Evolutionary conservation across 1,140 invertebrate genomes (phyloP), one percentile per base, ranked within the genome.

Genomic region (Phymastichus coffea): DNA sequence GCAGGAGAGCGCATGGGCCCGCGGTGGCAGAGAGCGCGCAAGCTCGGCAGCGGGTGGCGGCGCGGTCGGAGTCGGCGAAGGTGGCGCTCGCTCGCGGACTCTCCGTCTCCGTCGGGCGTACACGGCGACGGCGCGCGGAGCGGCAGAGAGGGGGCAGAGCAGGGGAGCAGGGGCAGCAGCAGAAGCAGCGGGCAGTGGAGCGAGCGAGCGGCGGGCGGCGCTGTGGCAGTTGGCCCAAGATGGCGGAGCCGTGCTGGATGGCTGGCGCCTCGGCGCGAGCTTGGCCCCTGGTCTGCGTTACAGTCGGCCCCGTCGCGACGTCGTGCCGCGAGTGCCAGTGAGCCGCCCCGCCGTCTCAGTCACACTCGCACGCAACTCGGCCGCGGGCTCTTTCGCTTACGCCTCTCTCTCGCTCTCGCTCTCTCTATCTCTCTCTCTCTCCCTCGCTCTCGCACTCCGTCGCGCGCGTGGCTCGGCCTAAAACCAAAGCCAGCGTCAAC

Each of bases 221-320:
- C n/a, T n/a, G n/a, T 73, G 70, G 71, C 72, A 72, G 71, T 74
- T 71, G 65, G 60, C 58, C 69, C 71, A 74, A 74, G 72, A 74
- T 74, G 72, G 72, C 71, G 72, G 67, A 73, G 67, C 63, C 66
- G 71, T 59, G 66, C n/a, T n/a, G n/a, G n/a, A n/a, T n/a, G n/a
- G n/a, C n/a, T n/a, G n/a, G n/a, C n/a, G n/a, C n/a, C n/a, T n/a
- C n/a, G n/a, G n/a, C n/a, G n/a, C n/a, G n/a, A n/a, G n/a, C n/a
- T n/a, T n/a, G n/a, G n/a, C n/a, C n/a, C n/a, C n/a, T n/a, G n/a
- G n/a, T n/a, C n/a, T n/a, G n/a, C n/a, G n/a, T n/a, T n/a, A n/a
- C n/a, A n/a, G n/a, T n/a, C n/a, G n/a, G n/a, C n/a, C n/a, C n/a
- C n/a, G n/a, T n/a, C n/a, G n/a, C n/a, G n/a, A n/a, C n/a, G n/a